Conservation (phyloP, 2,113 vertebrate species). For the Cryptomyrus ogoouensis region DNA sequence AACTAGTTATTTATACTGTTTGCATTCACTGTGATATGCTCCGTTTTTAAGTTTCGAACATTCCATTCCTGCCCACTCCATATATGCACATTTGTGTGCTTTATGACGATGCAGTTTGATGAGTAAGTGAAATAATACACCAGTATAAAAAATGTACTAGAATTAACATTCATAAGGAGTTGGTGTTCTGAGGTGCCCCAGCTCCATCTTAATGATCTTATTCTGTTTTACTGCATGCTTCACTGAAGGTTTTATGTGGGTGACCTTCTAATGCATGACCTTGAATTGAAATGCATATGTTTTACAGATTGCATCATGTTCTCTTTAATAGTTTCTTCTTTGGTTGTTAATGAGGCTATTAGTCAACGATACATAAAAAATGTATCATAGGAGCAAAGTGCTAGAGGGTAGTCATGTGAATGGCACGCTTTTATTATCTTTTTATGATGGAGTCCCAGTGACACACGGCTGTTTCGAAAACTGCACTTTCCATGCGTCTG, state of each 20-base stretch:
- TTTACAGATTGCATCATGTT: slow-evolving; percentile 13
- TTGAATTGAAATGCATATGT: slow-evolving; percentile 10
- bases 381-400: background rate
- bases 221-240: slow-evolving; percentile 5
- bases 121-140: too few relatives aligned
- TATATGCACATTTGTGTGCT: background rate
- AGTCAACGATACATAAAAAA: slow-evolving; percentile 9
- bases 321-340: slow-evolving; percentile 13
- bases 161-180: background rate
- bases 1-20: background rate
- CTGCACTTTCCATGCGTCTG: background rate
- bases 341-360: slow-evolving; percentile 11
- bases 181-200: background rate
- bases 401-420: background rate
- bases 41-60: background rate
- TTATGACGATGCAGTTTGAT: background rate
- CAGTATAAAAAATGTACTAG: background rate
- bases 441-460: background rate
- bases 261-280: slow-evolving; percentile 9
- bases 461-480: background rate
- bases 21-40: background rate
- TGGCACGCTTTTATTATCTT: background rate
- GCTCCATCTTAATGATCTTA: background rate
- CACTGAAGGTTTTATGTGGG: slow-evolving; percentile 6
- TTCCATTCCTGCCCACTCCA: background rate